Percentiles rank a stretch among this genome's conserved stretches.
phyloP scores from a whole-genome alignment of 2,888 invertebrate species.

The Hemistola chrysoprasaria region DNA sequence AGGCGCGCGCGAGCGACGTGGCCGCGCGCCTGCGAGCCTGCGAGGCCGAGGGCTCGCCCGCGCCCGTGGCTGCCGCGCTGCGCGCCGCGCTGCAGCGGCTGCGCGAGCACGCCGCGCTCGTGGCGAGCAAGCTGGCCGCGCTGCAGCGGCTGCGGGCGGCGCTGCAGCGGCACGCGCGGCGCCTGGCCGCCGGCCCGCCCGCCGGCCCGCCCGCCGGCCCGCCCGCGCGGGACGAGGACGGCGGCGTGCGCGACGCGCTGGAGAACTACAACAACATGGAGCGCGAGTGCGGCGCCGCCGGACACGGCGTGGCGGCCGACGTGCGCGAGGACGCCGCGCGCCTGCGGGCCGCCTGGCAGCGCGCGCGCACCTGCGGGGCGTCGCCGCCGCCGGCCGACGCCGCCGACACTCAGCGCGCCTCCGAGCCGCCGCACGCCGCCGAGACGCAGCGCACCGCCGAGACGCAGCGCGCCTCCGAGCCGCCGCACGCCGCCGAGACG shows the following conservation, averaged over 20 bases:
- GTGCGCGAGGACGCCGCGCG: too few species aligned
- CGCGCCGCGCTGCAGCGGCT: conserved; percentile 54
- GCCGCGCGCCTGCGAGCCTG: conserved; percentile 68
- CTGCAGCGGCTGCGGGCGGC: conserved; percentile 77
- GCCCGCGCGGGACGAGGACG: conserved; percentile 73
- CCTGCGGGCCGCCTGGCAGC: too few species aligned
- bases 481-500: conserved; percentile 36
- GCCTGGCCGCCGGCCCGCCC: too few species aligned
- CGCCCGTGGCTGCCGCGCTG: neutral
- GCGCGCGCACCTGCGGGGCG: conserved; percentile 31
- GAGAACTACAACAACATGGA: conserved; percentile 85
- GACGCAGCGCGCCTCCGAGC: conserved; percentile 26
- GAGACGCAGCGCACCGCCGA: conserved; percentile 28
- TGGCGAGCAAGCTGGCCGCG: conserved; percentile 80
- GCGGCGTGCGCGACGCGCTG: conserved; percentile 82
- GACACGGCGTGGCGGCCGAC: conserved; percentile 42
- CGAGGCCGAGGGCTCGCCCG: conserved; percentile 47
- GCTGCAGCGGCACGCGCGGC: neutral
- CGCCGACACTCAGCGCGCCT: conserved; percentile 31
- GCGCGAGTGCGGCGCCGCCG: conserved; percentile 62
- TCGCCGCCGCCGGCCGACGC: conserved; percentile 30
- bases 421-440: conserved; percentile 37
- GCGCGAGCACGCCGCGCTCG: conserved; percentile 77
- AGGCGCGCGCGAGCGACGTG: conserved; percentile 85
- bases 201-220: too few species aligned